phyloP scores from a whole-genome alignment of 2,888 invertebrate genomes.

The Anoncus sp. region DNA sequence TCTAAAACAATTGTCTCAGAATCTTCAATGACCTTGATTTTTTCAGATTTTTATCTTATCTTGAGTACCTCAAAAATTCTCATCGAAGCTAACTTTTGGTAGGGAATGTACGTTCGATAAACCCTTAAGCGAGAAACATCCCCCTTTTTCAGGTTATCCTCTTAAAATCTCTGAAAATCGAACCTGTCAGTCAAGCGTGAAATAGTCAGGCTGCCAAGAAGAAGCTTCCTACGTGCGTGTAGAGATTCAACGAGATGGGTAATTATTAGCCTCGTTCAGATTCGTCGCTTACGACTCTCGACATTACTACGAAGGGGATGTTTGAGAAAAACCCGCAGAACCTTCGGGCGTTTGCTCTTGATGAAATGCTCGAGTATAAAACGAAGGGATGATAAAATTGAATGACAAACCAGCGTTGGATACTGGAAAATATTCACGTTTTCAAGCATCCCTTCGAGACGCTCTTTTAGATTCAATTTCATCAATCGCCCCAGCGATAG shows the following conservation, averaged over 20 bases:
- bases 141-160: constrained; percentile 26
- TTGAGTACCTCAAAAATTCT: no score
- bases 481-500: no score
- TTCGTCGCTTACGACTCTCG: constrained; percentile 59
- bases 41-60: no score
- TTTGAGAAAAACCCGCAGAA: constrained; percentile 30
- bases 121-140: constrained; percentile 38
- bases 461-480: constrained; percentile 9
- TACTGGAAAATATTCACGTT: constrained; percentile 29
- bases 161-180: constrained; percentile 66
- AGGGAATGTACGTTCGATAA: no score
- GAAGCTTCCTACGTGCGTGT: constrained; percentile 44
- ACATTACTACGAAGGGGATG: constrained; percentile 23
- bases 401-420: constrained; percentile 13
- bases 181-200: constrained; percentile 78
- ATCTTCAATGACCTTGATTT: no score
- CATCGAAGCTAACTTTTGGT: no score
- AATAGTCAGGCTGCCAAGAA: constrained; percentile 72
- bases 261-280: constrained; percentile 80
- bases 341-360: constrained; percentile 28
- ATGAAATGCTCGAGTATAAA: constrained; percentile 20
- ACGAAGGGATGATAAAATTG: not conserved
- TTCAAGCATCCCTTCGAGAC: not conserved
- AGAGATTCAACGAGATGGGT: constrained; percentile 75
- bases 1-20: no score